These are phyloP conservation scores for Phalacrocorax carbo DNA, from an alignment of 2,113 vertebrate genomes.

Conservation along the genomic window DNA sequence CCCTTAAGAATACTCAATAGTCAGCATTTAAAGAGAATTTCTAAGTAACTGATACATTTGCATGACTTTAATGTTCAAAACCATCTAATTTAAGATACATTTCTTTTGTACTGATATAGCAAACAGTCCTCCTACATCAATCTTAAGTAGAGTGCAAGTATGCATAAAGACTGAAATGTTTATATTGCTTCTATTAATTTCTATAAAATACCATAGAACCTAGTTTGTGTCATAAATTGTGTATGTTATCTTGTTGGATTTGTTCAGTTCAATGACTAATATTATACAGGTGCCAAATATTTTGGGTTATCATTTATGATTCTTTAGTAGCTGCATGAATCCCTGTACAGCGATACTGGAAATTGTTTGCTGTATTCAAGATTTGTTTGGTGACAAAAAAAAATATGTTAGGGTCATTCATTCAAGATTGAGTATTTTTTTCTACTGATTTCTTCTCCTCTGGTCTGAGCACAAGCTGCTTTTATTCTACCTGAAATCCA, in stretches of 20 bases:
- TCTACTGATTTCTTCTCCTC: background rate
- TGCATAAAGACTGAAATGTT: background rate
- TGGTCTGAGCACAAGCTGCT: background rate
- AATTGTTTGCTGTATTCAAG: background rate
- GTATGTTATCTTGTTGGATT: background rate
- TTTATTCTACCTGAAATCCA: background rate
- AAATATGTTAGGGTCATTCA: background rate
- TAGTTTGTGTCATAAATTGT: background rate
- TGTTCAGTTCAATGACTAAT: background rate
- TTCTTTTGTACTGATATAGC: background rate
- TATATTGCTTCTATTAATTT: background rate
- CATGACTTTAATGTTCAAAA: background rate
- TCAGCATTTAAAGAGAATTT: background rate
- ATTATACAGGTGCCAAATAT: background rate
- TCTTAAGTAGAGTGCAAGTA: background rate
- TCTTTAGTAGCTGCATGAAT: background rate
- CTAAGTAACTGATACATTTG: background rate
- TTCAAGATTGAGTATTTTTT: background rate
- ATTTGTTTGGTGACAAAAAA: background rate
- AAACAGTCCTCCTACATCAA: background rate
- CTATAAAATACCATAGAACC: background rate
- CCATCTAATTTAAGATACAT: background rate
- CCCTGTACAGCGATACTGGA: background rate
- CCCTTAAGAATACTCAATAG: background rate
- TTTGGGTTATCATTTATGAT: background rate